Evolutionary conservation across 2,888 invertebrate genomes (phyloP).

Genomic region (Leucozona laternaria): DNA sequence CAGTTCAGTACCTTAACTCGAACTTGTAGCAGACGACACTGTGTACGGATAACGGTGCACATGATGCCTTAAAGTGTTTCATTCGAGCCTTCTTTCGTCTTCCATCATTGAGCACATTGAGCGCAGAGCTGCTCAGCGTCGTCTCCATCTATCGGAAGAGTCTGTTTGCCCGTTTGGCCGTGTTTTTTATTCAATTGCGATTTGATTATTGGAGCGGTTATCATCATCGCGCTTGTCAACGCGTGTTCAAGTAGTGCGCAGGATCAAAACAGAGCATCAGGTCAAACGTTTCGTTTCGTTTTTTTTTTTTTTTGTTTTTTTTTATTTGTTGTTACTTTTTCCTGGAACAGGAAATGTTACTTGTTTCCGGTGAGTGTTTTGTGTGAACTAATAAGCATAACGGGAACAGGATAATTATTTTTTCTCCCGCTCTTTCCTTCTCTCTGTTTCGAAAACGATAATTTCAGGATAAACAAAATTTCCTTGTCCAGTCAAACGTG

Average conservation of each 20-base stretch:
- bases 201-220: constrained; percentile 72
- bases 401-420: constrained; percentile 51
- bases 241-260: constrained; percentile 69
- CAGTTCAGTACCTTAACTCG: constrained; percentile 76
- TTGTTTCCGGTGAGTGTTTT: constrained; percentile 45
- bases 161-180: constrained; percentile 57
- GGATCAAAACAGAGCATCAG: constrained; percentile 59
- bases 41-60: constrained; percentile 76
- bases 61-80: constrained; percentile 76
- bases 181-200: constrained; percentile 67
- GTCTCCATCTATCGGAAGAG: constrained; percentile 70
- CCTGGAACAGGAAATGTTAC: constrained; percentile 39
- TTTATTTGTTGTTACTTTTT: constrained; percentile 13
- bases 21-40: constrained; percentile 76
- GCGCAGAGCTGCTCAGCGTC: constrained; percentile 64
- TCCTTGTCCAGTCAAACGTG: constrained; percentile 16
- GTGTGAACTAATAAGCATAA: constrained; percentile 54
- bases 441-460: neutral
- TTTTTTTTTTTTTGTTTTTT: neutral
- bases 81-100: constrained; percentile 75
- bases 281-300: constrained; percentile 46
- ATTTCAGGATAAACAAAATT: neutral
- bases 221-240: constrained; percentile 72
- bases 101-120: constrained; percentile 69
- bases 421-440: constrained; percentile 2